Percentiles rank a stretch among this genome's conserved stretches.
Evolutionary conservation across 2,113 vertebrate genomes (phyloP).

Genomic region (Craseonycteris thonglongyai): DNA sequence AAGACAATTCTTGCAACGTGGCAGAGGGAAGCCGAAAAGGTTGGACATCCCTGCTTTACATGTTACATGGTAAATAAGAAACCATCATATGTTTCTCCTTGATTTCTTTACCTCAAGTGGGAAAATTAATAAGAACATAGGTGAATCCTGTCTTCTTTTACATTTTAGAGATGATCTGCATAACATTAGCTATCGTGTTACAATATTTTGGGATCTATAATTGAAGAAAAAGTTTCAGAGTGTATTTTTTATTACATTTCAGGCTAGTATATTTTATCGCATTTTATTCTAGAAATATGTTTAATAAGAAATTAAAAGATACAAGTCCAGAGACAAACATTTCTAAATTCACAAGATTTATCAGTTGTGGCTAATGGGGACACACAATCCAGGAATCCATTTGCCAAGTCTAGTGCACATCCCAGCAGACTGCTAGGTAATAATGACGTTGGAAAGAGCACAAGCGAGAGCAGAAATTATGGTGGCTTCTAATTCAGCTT

Average conservation of each 20-base stretch:
- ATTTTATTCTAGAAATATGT: background rate
- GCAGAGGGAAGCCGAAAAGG: too few species aligned
- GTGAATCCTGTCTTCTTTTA: background rate
- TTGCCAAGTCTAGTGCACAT: conserved; percentile 23
- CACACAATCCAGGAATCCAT: background rate
- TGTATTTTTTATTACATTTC: background rate
- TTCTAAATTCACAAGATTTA: conserved; percentile 26
- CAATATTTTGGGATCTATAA: background rate
- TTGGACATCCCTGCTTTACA: too few species aligned
- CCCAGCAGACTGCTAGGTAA: background rate
- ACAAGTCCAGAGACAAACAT: background rate
- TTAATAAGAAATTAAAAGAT: background rate
- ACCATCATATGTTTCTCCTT: background rate
- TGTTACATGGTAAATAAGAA: background rate
- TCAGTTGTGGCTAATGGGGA: background rate
- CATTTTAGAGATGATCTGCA: background rate
- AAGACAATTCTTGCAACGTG: too few species aligned
- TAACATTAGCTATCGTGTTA: background rate
- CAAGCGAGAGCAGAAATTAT: conserved; percentile 47
- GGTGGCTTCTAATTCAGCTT: conserved; percentile 44
- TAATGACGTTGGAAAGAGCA: conserved; percentile 49
- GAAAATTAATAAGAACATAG: background rate
- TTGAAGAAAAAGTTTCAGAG: background rate
- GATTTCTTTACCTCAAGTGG: background rate
- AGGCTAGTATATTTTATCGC: background rate